Evolutionary conservation across 1,140 invertebrate species (phyloP).

Genomic region (Trichogramma pretiosum): DNA sequence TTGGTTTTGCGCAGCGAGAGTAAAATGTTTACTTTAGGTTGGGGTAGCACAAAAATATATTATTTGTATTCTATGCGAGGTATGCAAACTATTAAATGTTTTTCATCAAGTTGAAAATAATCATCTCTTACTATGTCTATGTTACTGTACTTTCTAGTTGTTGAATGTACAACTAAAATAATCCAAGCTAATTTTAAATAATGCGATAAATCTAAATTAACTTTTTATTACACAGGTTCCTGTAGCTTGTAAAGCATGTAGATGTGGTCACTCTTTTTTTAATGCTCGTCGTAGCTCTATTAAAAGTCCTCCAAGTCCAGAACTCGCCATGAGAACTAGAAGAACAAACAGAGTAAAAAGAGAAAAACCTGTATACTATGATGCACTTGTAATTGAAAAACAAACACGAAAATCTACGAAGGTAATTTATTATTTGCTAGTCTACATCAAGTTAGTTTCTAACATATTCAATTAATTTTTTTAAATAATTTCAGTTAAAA

Average conservation of each 20-base stretch:
- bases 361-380: constrained; percentile 75
- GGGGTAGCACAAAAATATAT: no score
- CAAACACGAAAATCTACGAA: constrained; percentile 51
- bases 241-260: constrained; percentile 71
- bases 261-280: constrained; percentile 70
- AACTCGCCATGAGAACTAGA: constrained; percentile 43
- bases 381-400: constrained; percentile 68
- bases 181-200: constrained; percentile 10
- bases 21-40: no score
- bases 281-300: constrained; percentile 54
- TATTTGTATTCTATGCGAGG: no score
- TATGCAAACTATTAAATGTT: background rate
- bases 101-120: no score
- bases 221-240: constrained; percentile 52
- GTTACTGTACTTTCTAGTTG: no score
- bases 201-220: constrained; percentile 11
- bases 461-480: background rate
- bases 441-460: constrained; percentile 1
- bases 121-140: no score
- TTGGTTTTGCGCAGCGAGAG: no score
- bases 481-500: constrained; percentile 37
- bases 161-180: no score
- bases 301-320: constrained; percentile 43
- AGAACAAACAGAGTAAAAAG: constrained; percentile 66
- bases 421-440: constrained; percentile 21